Percentiles rank a stretch among this genome's conserved stretches.
These are phyloP conservation scores for Hippocampus kuda DNA, from an alignment of 2,797 vertebrate genomes.

Conservation along the genomic window DNA sequence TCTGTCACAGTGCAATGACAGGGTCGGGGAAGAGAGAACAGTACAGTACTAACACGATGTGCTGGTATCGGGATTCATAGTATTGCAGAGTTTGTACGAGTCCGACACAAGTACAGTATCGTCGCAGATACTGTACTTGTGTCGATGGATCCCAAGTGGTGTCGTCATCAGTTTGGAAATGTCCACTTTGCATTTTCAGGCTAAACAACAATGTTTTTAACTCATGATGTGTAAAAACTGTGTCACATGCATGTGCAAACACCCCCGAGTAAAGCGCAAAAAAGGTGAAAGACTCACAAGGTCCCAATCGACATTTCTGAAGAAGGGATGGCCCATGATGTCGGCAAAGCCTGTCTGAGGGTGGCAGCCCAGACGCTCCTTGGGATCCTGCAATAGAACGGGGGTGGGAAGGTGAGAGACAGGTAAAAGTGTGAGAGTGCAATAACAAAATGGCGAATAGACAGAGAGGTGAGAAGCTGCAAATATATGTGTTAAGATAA, in stretches of 20 bases:
- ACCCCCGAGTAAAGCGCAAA: background rate
- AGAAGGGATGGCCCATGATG: slow-evolving; percentile 95
- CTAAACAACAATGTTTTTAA: too few relatives aligned
- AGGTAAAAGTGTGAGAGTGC: background rate
- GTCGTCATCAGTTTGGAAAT: slow-evolving; percentile 19
- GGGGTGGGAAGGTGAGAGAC: slow-evolving; percentile 6
- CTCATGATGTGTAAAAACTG: too few relatives aligned
- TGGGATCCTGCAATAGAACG: slow-evolving; percentile 77
- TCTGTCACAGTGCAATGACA: too few relatives aligned
- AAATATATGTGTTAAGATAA: background rate
- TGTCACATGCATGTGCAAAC: background rate
- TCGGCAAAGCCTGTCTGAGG: slow-evolving; percentile 98
- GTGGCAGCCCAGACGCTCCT: slow-evolving; percentile 94
- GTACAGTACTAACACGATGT: too few relatives aligned
- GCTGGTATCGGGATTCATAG: too few relatives aligned
- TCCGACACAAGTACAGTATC: too few relatives aligned
- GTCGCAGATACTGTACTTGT: too few relatives aligned
- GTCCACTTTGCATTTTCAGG: too few relatives aligned
- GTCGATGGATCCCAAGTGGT: too few relatives aligned
- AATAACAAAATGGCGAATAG: slow-evolving; percentile 5
- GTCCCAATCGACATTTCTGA: slow-evolving; percentile 96
- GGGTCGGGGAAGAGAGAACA: too few relatives aligned
- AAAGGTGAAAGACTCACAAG: slow-evolving; percentile 67
- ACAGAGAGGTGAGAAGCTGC: slow-evolving; percentile 9
- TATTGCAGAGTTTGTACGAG: too few relatives aligned